Percentiles rank a stretch among this genome's conserved stretches.
Evolutionary conservation across 2,113 vertebrate species (phyloP).

Genomic region (Sphaerodactylus townsendi): DNA sequence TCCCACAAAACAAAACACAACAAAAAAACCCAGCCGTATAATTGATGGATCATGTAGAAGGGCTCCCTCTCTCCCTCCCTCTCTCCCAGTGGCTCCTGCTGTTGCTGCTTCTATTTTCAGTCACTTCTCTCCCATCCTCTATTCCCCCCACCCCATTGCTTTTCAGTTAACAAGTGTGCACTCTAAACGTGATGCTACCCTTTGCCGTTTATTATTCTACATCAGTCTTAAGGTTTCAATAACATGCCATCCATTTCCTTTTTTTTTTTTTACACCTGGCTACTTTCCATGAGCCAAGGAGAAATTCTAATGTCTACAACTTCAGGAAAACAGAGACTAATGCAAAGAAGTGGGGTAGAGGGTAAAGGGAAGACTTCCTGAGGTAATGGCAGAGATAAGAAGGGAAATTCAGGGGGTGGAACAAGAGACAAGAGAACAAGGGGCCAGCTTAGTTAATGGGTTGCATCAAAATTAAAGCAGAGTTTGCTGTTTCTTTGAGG

Average conservation of each 20-base stretch:
- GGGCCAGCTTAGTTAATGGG: conserved; percentile 54
- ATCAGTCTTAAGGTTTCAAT: conserved; percentile 22
- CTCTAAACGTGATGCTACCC: conserved; percentile 37
- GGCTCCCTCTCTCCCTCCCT: conserved; percentile 31
- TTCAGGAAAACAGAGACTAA: neutral
- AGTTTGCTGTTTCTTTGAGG: conserved; percentile 31
- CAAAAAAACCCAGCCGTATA: conserved; percentile 36
- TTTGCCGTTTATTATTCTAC: conserved; percentile 49
- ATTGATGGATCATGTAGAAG: conserved; percentile 59
- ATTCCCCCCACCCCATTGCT: neutral
- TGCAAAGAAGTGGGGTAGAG: neutral
- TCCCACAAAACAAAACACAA: conserved; percentile 49
- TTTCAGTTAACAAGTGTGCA: conserved; percentile 58
- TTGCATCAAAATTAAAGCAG: conserved; percentile 57
- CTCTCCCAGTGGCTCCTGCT: conserved; percentile 26
- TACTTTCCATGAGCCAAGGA: conserved; percentile 20
- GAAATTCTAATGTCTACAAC: neutral
- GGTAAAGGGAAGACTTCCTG: conserved; percentile 55
- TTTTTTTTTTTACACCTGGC: conserved; percentile 43
- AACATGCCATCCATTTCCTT: neutral
- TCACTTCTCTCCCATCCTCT: neutral
- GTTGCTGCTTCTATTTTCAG: conserved; percentile 30
- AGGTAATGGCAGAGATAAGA: conserved; percentile 19
- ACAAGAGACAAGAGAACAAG: conserved; percentile 49
- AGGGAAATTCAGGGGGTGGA: neutral